A percentile compares a stretch with the other conserved stretches of the same genome.
Evolutionary conservation across 2,888 invertebrate genomes (phyloP).

Genomic region (Hipparchia semele): DNA sequence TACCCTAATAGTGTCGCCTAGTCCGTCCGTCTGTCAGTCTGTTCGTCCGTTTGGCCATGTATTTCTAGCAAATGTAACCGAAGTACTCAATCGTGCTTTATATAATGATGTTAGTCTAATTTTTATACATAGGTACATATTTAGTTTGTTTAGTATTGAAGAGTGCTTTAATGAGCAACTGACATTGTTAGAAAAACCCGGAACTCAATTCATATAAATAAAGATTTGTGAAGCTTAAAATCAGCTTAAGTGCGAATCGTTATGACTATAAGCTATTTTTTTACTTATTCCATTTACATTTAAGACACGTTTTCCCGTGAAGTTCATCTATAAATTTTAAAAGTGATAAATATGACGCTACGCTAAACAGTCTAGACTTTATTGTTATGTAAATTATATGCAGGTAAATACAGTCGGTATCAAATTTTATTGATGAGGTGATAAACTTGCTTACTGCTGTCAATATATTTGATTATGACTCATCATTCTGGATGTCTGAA

Average conservation of each 20-base stretch:
- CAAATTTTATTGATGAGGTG: slow-evolving; percentile 9
- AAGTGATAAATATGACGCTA: slow-evolving; percentile 16
- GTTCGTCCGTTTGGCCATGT: too few species aligned
- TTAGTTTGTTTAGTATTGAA: too few species aligned
- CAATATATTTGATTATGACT: background rate
- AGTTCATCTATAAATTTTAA: slow-evolving; percentile 2
- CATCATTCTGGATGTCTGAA: background rate
- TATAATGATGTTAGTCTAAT: too few species aligned
- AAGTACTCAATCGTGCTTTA: too few species aligned
- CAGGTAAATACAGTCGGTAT: slow-evolving; percentile 12
- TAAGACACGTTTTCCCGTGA: slow-evolving; percentile 5
- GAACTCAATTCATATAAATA: slow-evolving; percentile 22
- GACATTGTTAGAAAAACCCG: slow-evolving; percentile 16
- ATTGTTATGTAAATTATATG: slow-evolving; percentile 31
- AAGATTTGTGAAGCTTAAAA: slow-evolving; percentile 23
- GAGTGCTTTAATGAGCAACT: too few species aligned
- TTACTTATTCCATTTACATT: background rate
- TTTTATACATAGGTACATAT: too few species aligned
- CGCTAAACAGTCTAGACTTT: slow-evolving; percentile 26
- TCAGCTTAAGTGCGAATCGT: slow-evolving; percentile 20
- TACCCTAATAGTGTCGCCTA: too few species aligned
- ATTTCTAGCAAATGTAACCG: too few species aligned
- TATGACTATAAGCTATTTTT: background rate
- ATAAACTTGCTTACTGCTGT: background rate
- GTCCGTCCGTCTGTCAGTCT: too few species aligned